phyloP scores from a whole-genome alignment of 2,113 vertebrate genomes.

The Vidua chalybeata region DNA sequence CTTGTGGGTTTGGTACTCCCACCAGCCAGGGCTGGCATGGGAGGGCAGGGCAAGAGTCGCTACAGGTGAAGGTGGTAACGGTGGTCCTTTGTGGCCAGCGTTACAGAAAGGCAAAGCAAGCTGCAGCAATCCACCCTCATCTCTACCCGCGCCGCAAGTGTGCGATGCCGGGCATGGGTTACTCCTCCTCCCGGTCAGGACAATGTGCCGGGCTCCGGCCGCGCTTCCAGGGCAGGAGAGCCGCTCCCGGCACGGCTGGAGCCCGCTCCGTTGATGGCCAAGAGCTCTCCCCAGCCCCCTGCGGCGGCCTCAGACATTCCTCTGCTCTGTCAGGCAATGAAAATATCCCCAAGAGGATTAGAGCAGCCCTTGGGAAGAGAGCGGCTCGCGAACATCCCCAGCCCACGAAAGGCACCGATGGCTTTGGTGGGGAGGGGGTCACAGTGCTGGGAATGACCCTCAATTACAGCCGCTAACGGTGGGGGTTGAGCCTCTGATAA shows the following conservation, averaged over 20 bases:
- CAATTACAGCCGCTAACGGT: neutral
- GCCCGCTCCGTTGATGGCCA: neutral
- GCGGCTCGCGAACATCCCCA: neutral
- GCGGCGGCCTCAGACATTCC: conserved; percentile 48
- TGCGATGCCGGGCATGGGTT: neutral
- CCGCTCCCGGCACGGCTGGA: neutral
- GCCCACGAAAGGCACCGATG: neutral
- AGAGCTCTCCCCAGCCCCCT: neutral
- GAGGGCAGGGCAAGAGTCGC: neutral
- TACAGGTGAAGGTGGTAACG: neutral
- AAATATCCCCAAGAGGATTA: neutral
- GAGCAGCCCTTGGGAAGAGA: neutral
- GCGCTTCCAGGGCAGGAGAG: neutral
- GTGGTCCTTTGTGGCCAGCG: neutral
- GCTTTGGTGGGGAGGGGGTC: neutral
- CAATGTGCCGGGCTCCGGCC: neutral
- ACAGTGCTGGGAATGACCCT: neutral
- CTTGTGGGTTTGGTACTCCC: neutral
- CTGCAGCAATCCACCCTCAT: neutral
- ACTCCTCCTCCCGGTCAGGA: neutral
- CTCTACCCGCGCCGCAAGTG: neutral
- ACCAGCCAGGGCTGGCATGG: neutral
- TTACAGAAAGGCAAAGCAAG: neutral
- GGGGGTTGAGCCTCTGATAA: neutral
- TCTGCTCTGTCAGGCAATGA: conserved; percentile 38